These are phyloP conservation scores for Panopea generosa DNA, from an alignment of 2,888 invertebrate genomes.

Conservation along the genomic window DNA sequence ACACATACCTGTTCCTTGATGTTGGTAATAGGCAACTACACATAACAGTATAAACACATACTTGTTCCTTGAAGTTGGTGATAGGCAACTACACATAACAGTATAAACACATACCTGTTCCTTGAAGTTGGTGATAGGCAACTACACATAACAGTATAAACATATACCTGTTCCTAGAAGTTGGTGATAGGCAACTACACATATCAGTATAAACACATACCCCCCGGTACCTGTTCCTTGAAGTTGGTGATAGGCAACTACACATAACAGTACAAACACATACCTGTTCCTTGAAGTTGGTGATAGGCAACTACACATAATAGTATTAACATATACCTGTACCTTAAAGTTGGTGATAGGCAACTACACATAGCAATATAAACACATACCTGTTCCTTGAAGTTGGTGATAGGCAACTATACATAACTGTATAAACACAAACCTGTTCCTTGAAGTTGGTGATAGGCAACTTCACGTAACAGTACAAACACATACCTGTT, in stretches of 20 bases:
- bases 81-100: too few species aligned
- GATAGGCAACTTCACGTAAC: too few species aligned
- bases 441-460: too few species aligned
- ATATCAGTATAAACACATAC: too few species aligned
- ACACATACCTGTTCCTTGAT: slow-evolving; percentile 75
- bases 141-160: slow-evolving; percentile 69
- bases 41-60: slow-evolving; percentile 78
- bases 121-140: slow-evolving; percentile 77
- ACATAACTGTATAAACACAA: slow-evolving; percentile 62
- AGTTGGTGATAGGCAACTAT: slow-evolving; percentile 76
- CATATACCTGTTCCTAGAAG: slow-evolving; percentile 74
- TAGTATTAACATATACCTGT: slow-evolving; percentile 64
- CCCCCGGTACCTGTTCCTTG: too few species aligned
- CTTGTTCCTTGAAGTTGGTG: too few species aligned
- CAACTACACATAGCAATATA: slow-evolving; percentile 71
- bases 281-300: neutral
- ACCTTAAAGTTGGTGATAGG: slow-evolving; percentile 77
- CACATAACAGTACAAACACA: neutral
- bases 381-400: slow-evolving; percentile 73
- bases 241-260: too few species aligned
- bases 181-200: slow-evolving; percentile 75
- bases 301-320: too few species aligned
- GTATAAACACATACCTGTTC: slow-evolving; percentile 69
- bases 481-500: slow-evolving; percentile 67
- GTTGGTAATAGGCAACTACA: slow-evolving; percentile 76